These are phyloP conservation scores for Gambusia yucatana DNA, from an alignment of 2,797 vertebrate genomes.

Conservation along the genomic window DNA sequence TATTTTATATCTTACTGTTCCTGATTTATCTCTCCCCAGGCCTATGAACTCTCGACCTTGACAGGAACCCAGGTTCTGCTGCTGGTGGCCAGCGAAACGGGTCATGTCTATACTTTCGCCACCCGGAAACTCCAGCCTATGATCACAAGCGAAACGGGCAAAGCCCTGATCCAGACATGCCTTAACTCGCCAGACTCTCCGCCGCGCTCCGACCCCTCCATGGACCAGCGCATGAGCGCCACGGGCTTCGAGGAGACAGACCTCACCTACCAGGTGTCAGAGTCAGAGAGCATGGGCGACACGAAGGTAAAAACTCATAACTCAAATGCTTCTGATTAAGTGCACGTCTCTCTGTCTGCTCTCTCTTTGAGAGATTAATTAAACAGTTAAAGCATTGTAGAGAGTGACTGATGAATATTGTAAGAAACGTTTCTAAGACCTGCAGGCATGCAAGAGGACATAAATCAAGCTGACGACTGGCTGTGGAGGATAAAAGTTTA, in stretches of 20 bases:
- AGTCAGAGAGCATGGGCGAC: slow-evolving; percentile 96
- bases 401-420: slow-evolving; percentile 38
- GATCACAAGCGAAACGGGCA: slow-evolving; percentile 99
- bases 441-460: slow-evolving; percentile 21
- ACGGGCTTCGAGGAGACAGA: slow-evolving; percentile 98
- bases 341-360: slow-evolving; percentile 26
- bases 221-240: slow-evolving; percentile 98
- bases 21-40: slow-evolving; percentile 73
- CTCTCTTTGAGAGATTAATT: slow-evolving; percentile 39
- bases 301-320: slow-evolving; percentile 86
- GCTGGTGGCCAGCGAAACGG: slow-evolving; percentile 96
- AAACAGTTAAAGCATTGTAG: slow-evolving; percentile 16
- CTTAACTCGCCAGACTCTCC: slow-evolving; percentile 98
- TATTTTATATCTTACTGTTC: not conserved
- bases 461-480: slow-evolving; percentile 49
- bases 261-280: slow-evolving; percentile 98
- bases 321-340: not conserved
- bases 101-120: slow-evolving; percentile 98
- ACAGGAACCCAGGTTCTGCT: slow-evolving; percentile 97
- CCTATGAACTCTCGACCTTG: slow-evolving; percentile 97
- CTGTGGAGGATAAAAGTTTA: slow-evolving; percentile 48
- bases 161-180: slow-evolving; percentile 98
- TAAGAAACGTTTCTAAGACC: slow-evolving; percentile 58
- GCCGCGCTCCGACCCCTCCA: slow-evolving; percentile 93
- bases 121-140: slow-evolving; percentile 98